Evolutionary conservation across 2,113 vertebrate species (phyloP).

Genomic region (Ciconia boyciana): DNA sequence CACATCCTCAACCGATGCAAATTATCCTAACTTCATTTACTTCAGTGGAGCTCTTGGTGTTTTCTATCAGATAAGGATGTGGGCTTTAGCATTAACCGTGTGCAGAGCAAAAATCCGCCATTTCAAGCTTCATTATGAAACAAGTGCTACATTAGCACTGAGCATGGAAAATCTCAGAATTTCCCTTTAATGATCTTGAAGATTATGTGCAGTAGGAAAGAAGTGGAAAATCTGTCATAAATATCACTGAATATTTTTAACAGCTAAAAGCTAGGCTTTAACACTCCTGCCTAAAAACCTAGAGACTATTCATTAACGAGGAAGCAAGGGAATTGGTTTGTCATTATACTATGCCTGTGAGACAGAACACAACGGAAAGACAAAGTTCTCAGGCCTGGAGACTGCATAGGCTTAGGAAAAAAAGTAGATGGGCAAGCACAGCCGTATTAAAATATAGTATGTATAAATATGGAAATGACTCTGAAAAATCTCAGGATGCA

Average conservation of each 20-base stretch:
- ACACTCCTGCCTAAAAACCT: neutral
- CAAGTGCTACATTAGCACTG: slow-evolving; percentile 1
- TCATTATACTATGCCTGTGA: neutral
- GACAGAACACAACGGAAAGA: neutral
- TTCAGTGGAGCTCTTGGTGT: slow-evolving; percentile 19
- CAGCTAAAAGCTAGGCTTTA: slow-evolving; percentile 29
- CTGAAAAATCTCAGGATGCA: neutral
- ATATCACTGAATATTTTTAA: slow-evolving; percentile 54
- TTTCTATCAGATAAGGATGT: slow-evolving; percentile 55
- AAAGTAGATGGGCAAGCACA: neutral
- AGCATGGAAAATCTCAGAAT: slow-evolving; percentile 36
- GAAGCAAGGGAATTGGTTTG: neutral
- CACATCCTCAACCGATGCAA: neutral
- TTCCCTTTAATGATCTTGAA: neutral
- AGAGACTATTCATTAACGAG: slow-evolving; percentile 10
- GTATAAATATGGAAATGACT: neutral
- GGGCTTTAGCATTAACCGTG: neutral
- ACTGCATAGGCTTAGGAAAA: neutral
- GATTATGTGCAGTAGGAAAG: neutral
- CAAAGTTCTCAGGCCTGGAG: neutral
- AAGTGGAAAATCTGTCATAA: slow-evolving; percentile 51
- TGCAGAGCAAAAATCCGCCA: neutral
- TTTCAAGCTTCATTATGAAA: slow-evolving; percentile 54
- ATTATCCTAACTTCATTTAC: slow-evolving; percentile 37
- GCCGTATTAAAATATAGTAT: neutral